Percentiles rank a stretch among this genome's conserved stretches.
Conservation (phyloP, 1,140 invertebrate species). For the Hydropsyche tenuis region DNA sequence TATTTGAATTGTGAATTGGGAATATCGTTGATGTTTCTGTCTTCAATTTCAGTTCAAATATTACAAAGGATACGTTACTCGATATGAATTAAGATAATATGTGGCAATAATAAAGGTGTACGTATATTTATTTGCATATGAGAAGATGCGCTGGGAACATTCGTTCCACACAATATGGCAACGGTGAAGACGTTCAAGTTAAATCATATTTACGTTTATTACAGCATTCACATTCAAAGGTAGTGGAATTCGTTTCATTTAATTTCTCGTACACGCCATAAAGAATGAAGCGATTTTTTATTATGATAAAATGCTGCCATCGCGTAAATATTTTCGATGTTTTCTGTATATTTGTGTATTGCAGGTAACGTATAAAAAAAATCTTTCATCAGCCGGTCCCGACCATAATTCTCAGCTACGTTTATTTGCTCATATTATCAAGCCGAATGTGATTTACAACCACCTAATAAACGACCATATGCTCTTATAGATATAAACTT, state of each 20-base stretch:
- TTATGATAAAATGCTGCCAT: no score
- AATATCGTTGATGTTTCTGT: no score
- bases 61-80: background rate
- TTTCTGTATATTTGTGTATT: no score
- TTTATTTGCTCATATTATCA: slow-evolving; percentile 34
- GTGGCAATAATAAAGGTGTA: background rate
- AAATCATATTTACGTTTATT: slow-evolving; percentile 15
- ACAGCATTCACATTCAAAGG: background rate
- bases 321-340: no score
- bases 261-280: no score
- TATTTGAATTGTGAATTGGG: no score
- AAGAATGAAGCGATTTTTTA: no score
- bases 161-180: slow-evolving; percentile 12
- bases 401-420: slow-evolving; percentile 6
- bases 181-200: background rate
- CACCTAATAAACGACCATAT: slow-evolving; percentile 43
- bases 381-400: background rate
- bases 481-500: slow-evolving; percentile 14
- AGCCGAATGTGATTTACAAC: slow-evolving; percentile 45
- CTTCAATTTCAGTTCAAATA: no score
- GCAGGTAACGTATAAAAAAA: background rate
- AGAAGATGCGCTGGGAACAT: no score
- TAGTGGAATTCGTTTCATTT: no score
- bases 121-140: background rate
- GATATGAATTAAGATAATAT: background rate